These are phyloP conservation scores for Deroplatys truncata DNA, from an alignment of 2,888 invertebrate species.

Conservation along the genomic window DNA sequence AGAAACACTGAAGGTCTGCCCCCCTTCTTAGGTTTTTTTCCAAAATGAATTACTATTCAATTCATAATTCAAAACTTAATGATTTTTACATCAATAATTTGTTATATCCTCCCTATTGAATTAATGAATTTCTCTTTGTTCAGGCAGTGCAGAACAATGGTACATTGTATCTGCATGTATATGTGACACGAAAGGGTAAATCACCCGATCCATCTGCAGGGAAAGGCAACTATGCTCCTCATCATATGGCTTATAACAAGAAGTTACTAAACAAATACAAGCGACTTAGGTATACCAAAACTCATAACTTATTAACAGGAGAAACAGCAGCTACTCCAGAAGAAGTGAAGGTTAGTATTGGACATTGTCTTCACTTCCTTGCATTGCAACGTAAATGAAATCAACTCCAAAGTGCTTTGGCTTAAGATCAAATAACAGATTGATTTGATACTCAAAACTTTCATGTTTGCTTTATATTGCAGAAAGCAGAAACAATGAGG, in stretches of 20 bases:
- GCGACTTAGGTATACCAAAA: conserved; percentile 78
- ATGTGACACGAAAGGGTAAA: conserved; percentile 74
- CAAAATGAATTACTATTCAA: too few species aligned
- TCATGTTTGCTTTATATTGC: conserved; percentile 38
- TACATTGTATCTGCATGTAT: conserved; percentile 88
- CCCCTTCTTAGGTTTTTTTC: too few species aligned
- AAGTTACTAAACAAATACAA: conserved; percentile 89
- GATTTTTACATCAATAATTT: too few species aligned
- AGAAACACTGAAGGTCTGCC: too few species aligned
- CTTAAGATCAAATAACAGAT: background rate
- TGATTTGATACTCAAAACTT: background rate
- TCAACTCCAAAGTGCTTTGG: background rate
- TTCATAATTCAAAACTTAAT: too few species aligned
- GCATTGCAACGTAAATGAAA: background rate
- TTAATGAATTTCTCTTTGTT: conserved; percentile 18
- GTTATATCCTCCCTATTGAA: too few species aligned
- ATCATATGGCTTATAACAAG: conserved; percentile 66
- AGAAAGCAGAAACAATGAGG: conserved; percentile 69
- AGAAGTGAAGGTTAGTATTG: conserved; percentile 51
- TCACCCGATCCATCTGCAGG: conserved; percentile 73
- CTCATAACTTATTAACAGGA: conserved; percentile 92
- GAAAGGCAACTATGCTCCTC: conserved; percentile 61
- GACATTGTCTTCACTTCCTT: background rate
- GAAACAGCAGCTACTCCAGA: conserved; percentile 73
- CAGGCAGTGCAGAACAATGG: conserved; percentile 78